A percentile compares a stretch with the other conserved stretches of the same genome.
These are phyloP conservation scores for Eulemur macaco DNA, from an alignment of 2,113 vertebrate genomes.

Conservation along the genomic window DNA sequence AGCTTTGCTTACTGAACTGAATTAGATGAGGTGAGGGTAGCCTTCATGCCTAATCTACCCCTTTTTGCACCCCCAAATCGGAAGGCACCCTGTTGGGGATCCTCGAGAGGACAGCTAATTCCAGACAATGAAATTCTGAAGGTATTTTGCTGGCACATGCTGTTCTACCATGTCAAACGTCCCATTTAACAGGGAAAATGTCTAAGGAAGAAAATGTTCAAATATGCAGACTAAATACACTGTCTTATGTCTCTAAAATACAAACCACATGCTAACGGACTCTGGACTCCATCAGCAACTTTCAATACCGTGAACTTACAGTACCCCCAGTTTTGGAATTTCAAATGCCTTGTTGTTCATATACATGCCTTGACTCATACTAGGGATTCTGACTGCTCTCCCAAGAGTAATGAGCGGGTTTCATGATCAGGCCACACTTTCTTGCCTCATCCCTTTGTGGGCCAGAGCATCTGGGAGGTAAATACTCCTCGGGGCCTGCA, in stretches of 20 bases:
- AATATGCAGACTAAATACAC: neutral
- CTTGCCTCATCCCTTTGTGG: neutral
- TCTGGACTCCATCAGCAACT: conserved; percentile 53
- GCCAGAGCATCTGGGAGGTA: neutral
- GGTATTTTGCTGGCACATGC: neutral
- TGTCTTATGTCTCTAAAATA: conserved; percentile 51
- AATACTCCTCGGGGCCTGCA: neutral
- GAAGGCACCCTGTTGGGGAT: neutral
- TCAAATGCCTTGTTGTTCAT: neutral
- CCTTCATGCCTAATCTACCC: neutral
- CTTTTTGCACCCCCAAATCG: neutral
- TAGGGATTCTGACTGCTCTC: conserved; percentile 17
- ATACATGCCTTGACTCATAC: neutral
- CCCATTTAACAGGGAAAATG: conserved; percentile 1
- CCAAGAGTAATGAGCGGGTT: neutral
- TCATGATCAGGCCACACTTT: neutral
- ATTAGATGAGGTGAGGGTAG: neutral
- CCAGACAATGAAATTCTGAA: neutral
- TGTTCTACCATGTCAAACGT: neutral
- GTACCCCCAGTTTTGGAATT: neutral
- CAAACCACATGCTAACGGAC: conserved; percentile 56
- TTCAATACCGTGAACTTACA: neutral
- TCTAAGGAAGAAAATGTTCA: neutral
- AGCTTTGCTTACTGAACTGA: neutral
- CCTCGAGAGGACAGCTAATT: neutral